Percentiles rank a stretch among this genome's conserved stretches.
phyloP scores from a whole-genome alignment of 2,888 invertebrate genomes.

The Plebejus argus region DNA sequence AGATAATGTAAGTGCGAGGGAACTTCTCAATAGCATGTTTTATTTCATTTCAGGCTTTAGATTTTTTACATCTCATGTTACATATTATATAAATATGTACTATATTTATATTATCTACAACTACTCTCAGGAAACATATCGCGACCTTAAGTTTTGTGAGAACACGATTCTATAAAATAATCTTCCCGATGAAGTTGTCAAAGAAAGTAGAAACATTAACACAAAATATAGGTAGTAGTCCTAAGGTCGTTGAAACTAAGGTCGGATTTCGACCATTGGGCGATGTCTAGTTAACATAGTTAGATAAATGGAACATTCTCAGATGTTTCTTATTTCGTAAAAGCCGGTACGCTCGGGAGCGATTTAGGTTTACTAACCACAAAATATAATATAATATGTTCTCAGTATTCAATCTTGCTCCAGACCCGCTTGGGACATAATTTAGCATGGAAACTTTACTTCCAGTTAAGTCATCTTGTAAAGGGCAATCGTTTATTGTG shows the following conservation, averaged over 20 bases:
- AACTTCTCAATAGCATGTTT: no score
- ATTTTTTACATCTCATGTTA: no score
- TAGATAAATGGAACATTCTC: conserved; percentile 1
- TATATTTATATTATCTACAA: background rate
- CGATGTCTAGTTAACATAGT: background rate
- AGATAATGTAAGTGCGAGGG: no score
- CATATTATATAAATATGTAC: no score
- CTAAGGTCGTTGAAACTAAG: no score
- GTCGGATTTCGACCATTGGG: no score
- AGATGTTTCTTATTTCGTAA: conserved; percentile 41
- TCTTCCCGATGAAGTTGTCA: background rate
- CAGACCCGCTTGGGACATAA: conserved; percentile 35
- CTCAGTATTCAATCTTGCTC: conserved; percentile 48
- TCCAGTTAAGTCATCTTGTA: background rate
- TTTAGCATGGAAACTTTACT: background rate
- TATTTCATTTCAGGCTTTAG: no score
- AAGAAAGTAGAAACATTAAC: background rate
- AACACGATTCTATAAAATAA: background rate
- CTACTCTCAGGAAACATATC: background rate
- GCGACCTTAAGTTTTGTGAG: background rate
- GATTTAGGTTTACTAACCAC: conserved; percentile 44
- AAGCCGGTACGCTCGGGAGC: conserved; percentile 43
- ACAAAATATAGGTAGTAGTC: no score
- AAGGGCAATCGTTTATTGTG: background rate
- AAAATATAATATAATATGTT: no score